Percentiles rank a stretch among this genome's conserved stretches.
Evolutionary conservation across 1,140 invertebrate species (phyloP).

Genomic region (Papilio xuthus): DNA sequence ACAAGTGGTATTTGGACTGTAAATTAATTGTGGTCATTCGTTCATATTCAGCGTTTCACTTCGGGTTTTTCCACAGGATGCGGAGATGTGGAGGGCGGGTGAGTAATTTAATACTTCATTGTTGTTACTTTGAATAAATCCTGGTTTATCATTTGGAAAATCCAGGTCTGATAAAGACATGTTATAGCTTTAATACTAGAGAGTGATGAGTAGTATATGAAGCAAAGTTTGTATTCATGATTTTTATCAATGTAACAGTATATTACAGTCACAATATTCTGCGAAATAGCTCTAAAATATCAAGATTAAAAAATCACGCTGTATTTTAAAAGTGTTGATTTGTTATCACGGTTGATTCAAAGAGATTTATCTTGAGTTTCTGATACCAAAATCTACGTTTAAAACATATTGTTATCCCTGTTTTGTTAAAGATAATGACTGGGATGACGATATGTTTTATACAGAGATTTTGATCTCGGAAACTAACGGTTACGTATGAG

Average conservation of each 20-base stretch:
- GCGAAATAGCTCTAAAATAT: neutral
- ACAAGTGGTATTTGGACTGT: neutral
- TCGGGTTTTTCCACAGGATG: constrained; percentile 13
- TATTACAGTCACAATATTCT: neutral
- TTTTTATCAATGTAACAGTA: neutral
- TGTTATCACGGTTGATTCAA: constrained; percentile 13
- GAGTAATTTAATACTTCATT: neutral
- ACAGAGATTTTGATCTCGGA: too few relatives aligned
- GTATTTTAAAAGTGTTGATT: neutral
- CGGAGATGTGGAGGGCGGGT: neutral
- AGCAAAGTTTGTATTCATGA: neutral
- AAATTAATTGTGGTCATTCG: neutral
- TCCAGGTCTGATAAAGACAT: neutral
- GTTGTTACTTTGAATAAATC: neutral
- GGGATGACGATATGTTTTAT: too few relatives aligned
- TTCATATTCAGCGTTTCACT: constrained; percentile 5
- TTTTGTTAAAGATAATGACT: too few relatives aligned
- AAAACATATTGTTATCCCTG: too few relatives aligned
- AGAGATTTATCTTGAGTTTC: constrained; percentile 16
- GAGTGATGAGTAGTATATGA: neutral
- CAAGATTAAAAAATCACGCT: neutral
- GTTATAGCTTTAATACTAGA: neutral
- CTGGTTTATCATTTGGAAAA: constrained; percentile 7
- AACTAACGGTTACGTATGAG: too few relatives aligned
- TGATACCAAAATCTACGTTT: too few relatives aligned